Evolutionary conservation across 2,113 vertebrate genomes (phyloP), one percentile per base, ranked within the genome.

Genomic region (Sinocyclocheilus maitianheensis): DNA sequence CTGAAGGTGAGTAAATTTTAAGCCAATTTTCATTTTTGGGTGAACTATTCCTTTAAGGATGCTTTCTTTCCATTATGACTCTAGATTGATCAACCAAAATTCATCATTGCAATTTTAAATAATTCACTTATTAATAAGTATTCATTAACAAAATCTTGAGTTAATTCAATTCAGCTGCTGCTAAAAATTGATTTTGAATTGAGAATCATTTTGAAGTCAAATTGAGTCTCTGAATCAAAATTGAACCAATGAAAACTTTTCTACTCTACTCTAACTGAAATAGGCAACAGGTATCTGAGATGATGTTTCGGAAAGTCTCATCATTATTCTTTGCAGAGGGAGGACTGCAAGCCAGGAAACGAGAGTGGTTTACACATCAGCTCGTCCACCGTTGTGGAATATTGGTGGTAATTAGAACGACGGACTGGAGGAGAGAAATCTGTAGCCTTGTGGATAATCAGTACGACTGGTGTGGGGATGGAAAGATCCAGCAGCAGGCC

Each of bases 361-460:
- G 11, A 71, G 43, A 86, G 85, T 75, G 84, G 48, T 81, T 86
- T 55, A 58, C 16, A 20, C 72, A 58, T 77, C 55, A 40, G 62
- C 8, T 81, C 43, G 40, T 67, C 67, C 48, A 34, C 65, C 48
- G 24, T 80, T 10, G 58, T 55, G 43, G 76, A 85, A 81, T 84
- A 63, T 76, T 62, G 67, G n/a, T 75, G 80, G 77, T 86, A 84
- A 88, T 88, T 88, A 84, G 58, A 86, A 26, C 4, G 13, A 76
- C 20, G 65, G 71, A 76, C 81, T 69, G 81, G 46, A 81, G 67
- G 77, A 76, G 69, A 80, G 46, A 81, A 43, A 81, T 20, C 81
- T 74, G 83, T 37, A 55, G 69, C 76, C 74, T 85, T 53, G 46
- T 86, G 55, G 82, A 84, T 86, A 86, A 88, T 88, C 81, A 88